Conservation (phyloP, 1,140 invertebrate species). For the Drosophila sp. region DNA sequence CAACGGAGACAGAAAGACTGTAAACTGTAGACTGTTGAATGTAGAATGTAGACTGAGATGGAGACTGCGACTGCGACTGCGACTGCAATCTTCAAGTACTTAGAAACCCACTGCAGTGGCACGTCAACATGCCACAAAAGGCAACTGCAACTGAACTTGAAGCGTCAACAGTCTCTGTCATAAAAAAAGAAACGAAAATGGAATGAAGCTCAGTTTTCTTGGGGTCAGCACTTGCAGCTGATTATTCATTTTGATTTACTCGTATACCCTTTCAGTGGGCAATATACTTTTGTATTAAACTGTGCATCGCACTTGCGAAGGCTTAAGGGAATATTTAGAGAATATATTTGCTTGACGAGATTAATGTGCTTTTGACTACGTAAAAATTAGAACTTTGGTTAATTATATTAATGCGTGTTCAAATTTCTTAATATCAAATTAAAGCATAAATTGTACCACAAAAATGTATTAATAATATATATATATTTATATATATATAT, state of each 20-base stretch:
- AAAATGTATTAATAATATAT: too few species aligned
- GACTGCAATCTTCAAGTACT: conserved; percentile 21
- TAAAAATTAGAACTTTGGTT: too few species aligned
- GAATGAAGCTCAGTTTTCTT: conserved; percentile 50
- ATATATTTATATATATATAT: too few species aligned
- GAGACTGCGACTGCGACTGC: neutral
- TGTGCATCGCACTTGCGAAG: neutral
- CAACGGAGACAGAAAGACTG: conserved; percentile 3
- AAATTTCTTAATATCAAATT: too few species aligned
- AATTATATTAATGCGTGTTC: too few species aligned
- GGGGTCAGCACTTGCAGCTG: conserved; percentile 34
- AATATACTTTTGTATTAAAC: neutral
- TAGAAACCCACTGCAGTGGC: conserved; percentile 10
- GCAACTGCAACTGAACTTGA: conserved; percentile 72
- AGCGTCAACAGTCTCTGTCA: conserved; percentile 46
- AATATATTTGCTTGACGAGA: too few species aligned
- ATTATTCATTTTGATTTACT: conserved; percentile 16
- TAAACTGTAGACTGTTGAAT: conserved; percentile 13
- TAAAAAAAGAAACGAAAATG: conserved; percentile 4
- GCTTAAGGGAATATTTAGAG: too few species aligned
- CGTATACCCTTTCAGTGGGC: neutral
- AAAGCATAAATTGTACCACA: too few species aligned
- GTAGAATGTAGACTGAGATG: conserved; percentile 12
- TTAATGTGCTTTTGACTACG: too few species aligned
- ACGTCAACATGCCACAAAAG: conserved; percentile 36